These are phyloP conservation scores for Argya squamiceps DNA, from an alignment of 2,797 vertebrate species.

Conservation along the genomic window DNA sequence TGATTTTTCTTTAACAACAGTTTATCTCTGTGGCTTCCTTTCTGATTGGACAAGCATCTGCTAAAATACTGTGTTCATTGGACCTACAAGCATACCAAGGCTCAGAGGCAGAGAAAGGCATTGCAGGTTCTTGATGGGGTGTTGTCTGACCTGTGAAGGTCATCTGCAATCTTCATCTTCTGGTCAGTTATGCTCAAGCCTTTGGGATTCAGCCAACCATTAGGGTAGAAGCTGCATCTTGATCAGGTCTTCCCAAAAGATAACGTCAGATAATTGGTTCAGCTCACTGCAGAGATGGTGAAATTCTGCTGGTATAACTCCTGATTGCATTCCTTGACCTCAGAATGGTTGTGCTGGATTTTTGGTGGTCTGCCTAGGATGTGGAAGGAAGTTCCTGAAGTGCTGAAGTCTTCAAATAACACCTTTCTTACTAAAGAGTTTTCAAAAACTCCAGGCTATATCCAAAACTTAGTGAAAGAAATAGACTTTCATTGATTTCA, in stretches of 20 bases:
- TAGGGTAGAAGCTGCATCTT: not conserved
- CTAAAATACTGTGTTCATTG: not conserved
- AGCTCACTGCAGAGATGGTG: not conserved
- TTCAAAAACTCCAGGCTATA: not conserved
- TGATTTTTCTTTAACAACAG: not conserved
- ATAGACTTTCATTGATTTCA: not conserved
- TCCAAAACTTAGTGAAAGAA: not conserved
- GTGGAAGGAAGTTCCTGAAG: not conserved
- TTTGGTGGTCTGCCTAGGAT: not conserved
- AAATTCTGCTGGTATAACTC: not conserved
- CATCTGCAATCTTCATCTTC: not conserved
- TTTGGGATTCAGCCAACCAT: not conserved
- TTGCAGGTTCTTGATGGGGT: not conserved
- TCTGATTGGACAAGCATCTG: not conserved
- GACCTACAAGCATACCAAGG: not conserved
- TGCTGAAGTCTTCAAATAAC: not conserved
- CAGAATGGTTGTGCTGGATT: not conserved
- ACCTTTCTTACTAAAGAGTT: not conserved
- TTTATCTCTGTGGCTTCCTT: not conserved
- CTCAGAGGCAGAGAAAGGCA: not conserved
- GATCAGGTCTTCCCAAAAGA: not conserved
- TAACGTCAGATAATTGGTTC: not conserved
- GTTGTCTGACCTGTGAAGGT: not conserved
- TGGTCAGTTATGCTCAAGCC: not conserved
- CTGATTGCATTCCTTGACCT: not conserved